These are phyloP conservation scores for Stenodema calcarata DNA, from an alignment of 2,888 invertebrate species.

Conservation along the genomic window DNA sequence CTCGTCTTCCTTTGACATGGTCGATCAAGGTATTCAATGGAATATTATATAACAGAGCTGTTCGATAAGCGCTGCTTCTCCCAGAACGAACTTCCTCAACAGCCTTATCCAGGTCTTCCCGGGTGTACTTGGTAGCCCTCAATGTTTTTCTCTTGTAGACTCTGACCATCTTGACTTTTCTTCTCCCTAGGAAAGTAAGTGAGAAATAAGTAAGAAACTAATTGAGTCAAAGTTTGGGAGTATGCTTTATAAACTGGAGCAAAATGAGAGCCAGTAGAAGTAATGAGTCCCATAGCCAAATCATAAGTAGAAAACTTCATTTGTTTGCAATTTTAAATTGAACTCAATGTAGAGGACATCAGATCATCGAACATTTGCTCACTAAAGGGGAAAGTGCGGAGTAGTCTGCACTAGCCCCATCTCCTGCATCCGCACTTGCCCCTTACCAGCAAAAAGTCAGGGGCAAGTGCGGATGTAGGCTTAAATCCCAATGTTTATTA, in stretches of 20 bases:
- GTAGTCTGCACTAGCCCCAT: no score
- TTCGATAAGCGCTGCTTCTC: constrained; percentile 2
- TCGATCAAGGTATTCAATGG: no score
- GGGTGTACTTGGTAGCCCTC: background rate
- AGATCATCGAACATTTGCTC: no score
- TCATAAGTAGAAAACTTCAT: background rate
- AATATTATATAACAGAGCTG: no score
- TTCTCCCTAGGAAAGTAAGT: background rate
- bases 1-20: no score
- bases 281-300: background rate
- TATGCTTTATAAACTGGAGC: background rate
- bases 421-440: no score
- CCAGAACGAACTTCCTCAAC: background rate
- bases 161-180: background rate
- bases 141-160: background rate
- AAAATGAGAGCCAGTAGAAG: background rate
- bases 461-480: no score
- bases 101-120: background rate
- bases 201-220: background rate
- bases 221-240: background rate
- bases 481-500: no score
- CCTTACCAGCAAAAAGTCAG: no score
- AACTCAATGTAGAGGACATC: no score
- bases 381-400: no score
- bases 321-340: no score